Evolutionary conservation across 2,888 invertebrate species (phyloP).

Genomic region (Fragum sueziense): DNA sequence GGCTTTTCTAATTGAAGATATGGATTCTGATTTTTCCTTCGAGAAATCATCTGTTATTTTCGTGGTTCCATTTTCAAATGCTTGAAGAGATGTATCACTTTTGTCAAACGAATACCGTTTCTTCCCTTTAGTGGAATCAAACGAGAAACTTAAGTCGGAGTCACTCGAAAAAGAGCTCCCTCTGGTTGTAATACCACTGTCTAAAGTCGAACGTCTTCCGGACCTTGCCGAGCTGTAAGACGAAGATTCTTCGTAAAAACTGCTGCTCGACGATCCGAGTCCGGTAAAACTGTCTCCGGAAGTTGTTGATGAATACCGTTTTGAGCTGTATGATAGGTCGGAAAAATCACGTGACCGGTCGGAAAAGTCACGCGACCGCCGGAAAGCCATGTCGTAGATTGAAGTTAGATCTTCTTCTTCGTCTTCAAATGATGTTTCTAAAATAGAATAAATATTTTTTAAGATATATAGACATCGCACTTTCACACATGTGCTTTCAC

Average conservation of each 20-base stretch:
- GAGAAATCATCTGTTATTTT: background rate
- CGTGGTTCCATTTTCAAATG: slow-evolving; percentile 27
- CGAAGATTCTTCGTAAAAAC: slow-evolving; percentile 3
- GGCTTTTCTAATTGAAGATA: slow-evolving; percentile 9
- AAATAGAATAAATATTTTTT: background rate
- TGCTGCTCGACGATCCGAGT: background rate
- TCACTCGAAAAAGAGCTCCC: slow-evolving; percentile 57
- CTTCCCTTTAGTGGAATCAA: slow-evolving; percentile 44
- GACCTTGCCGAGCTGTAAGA: slow-evolving; percentile 7
- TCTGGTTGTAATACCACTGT: slow-evolving; percentile 52
- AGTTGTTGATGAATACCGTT: background rate
- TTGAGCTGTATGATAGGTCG: background rate
- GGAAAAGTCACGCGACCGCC: slow-evolving; percentile 17
- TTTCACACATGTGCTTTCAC: no score
- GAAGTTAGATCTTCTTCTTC: slow-evolving; percentile 11
- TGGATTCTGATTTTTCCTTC: slow-evolving; percentile 12
- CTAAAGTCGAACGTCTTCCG: slow-evolving; percentile 40
- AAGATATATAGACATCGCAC: no score
- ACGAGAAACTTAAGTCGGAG: slow-evolving; percentile 33
- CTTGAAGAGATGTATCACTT: slow-evolving; percentile 31
- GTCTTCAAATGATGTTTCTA: slow-evolving; percentile 9
- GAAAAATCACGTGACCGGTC: slow-evolving; percentile 19
- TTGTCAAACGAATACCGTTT: slow-evolving; percentile 49
- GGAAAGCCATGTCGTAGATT: slow-evolving; percentile 19
- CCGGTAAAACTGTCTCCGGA: slow-evolving; percentile 1